These are phyloP conservation scores for Venturia canescens DNA, from an alignment of 1,140 invertebrate genomes.

Conservation along the genomic window DNA sequence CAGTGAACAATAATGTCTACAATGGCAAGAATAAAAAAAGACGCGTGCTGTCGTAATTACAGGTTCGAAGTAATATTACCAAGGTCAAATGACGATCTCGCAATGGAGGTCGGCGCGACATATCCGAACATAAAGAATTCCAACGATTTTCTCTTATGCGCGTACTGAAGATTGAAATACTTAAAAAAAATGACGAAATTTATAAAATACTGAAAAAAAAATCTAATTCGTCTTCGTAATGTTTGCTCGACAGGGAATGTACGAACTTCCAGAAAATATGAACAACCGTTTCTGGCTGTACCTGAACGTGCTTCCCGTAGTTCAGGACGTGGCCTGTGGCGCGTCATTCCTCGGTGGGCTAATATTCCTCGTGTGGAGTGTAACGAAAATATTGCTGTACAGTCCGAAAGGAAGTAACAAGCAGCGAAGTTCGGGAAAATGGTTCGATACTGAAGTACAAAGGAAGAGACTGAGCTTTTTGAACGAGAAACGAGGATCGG, in stretches of 20 bases:
- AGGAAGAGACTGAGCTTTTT: slow-evolving; percentile 65
- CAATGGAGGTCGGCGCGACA: too few relatives aligned
- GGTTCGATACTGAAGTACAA: slow-evolving; percentile 67
- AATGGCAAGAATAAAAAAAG: too few relatives aligned
- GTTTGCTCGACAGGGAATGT: slow-evolving; percentile 81
- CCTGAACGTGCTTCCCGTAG: slow-evolving; percentile 81
- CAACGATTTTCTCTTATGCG: too few relatives aligned
- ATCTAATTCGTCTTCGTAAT: slow-evolving; percentile 26
- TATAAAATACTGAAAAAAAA: slow-evolving; percentile 14
- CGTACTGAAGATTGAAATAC: neutral
- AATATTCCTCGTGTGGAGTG: slow-evolving; percentile 75
- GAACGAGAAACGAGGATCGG: slow-evolving; percentile 63
- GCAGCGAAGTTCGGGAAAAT: slow-evolving; percentile 52
- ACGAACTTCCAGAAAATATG: slow-evolving; percentile 80
- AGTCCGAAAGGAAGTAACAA: slow-evolving; percentile 61
- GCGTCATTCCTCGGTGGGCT: slow-evolving; percentile 78
- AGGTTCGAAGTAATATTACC: too few relatives aligned
- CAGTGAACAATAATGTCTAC: too few relatives aligned
- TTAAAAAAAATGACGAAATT: neutral
- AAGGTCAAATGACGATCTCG: too few relatives aligned
- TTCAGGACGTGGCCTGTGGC: slow-evolving; percentile 80
- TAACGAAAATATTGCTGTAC: slow-evolving; percentile 71
- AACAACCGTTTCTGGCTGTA: slow-evolving; percentile 84
- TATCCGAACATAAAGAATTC: too few relatives aligned
- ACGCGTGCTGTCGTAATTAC: too few relatives aligned